Base-by-base conservation (phyloP, 2,113 vertebrate genomes). In the Leptobrachium ailaonicum region DNA sequence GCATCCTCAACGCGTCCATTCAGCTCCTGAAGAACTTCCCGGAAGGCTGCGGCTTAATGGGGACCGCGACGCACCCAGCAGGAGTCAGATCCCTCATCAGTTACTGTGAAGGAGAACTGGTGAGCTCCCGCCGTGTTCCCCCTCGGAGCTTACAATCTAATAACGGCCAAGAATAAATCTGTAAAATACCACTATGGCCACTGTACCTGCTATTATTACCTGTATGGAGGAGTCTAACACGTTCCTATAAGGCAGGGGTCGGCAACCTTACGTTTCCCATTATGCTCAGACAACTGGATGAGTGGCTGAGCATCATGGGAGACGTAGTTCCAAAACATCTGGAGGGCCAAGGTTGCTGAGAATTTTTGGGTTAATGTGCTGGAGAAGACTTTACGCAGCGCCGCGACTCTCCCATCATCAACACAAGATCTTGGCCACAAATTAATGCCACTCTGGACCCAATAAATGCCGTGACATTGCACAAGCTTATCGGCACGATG, bases 51-150 rank as follows among this genome's bases (percentile, higher is more conserved):
- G 85, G 89, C 77, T 79, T 76, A 0, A 79, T 82, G 10, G 89
- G 88, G 42, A 74, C 42, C 0, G 0, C 64, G 4, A 69, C 88
- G 58, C 64, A 68, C 0, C 90, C 89, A 45, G 58, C 4, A 0
- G 85, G 84, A 6, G 44, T 80, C 0, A 63, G 41, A 2, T 53
- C 89, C n/a, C 78, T 86, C 63, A 82, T 89, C 79, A 86, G 83
- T 0, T 90, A 83, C 3, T 91, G 89, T 50, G 83, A 75, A 1
- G 86, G 88, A 50, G 84, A 83, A 44, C 70, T 91, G 86, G 91
- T 92, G 82, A 89, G 91, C 87, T 66, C 2, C 11, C 2, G 14
- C 11, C 6, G 42, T 12, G 10, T 1, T 20, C 8, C n/a, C 62
- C 20, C 11, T 14, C 10, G 13, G 32, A 56, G 71, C 11, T 43